Conservation (phyloP, 1,140 invertebrate species). For the Anastrepha ludens region DNA sequence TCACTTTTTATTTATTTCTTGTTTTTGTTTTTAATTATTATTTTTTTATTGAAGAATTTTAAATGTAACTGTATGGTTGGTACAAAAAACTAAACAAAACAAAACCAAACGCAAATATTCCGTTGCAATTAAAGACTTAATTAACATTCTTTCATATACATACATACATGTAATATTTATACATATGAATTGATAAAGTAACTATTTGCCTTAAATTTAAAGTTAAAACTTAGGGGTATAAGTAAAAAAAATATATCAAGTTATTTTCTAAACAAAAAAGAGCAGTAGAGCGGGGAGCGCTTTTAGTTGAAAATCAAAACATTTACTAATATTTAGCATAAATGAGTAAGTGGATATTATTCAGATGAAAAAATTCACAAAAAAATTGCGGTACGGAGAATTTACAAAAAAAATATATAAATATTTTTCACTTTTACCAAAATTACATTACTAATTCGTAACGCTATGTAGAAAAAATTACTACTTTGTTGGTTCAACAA, state of each 20-base stretch:
- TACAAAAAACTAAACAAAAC: slow-evolving; percentile 38
- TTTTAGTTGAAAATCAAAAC: not conserved
- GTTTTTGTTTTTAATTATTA: not conserved
- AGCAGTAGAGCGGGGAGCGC: not conserved
- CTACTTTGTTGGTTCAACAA: too few species aligned
- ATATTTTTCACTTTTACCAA: too few species aligned
- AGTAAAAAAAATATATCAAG: slow-evolving; percentile 20
- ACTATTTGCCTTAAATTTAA: not conserved
- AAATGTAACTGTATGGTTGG: slow-evolving; percentile 7
- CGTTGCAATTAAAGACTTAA: slow-evolving; percentile 7
- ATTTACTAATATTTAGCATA: too few species aligned
- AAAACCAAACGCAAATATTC: not conserved
- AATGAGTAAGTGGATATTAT: too few species aligned
- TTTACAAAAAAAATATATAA: too few species aligned
- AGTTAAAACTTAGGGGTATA: not conserved
- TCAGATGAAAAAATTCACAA: too few species aligned
- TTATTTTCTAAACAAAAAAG: not conserved
- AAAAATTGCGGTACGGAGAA: too few species aligned
- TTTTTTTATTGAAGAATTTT: not conserved
- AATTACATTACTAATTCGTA: too few species aligned
- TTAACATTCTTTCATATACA: not conserved
- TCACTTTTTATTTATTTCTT: not conserved
- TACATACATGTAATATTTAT: slow-evolving; percentile 41
- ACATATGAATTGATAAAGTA: slow-evolving; percentile 18
- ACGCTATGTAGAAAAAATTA: too few species aligned